Conservation (phyloP, 1,140 invertebrate species). For the Pectinophora gossypiella region DNA sequence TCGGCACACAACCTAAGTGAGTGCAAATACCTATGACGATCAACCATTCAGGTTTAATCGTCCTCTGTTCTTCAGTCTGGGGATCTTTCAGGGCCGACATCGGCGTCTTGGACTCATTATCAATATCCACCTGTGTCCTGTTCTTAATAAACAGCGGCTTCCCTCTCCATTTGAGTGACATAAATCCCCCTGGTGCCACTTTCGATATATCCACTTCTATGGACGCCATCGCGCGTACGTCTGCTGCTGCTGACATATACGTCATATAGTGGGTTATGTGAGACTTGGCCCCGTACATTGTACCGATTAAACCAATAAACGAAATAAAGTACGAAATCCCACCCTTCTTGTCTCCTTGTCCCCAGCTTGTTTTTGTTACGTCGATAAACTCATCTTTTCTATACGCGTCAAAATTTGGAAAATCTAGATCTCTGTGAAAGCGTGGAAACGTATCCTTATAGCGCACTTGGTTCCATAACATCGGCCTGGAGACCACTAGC, state of each 20-base stretch:
- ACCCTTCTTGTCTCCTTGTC: slow-evolving; percentile 41
- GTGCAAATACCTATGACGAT: slow-evolving; percentile 92
- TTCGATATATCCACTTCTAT: slow-evolving; percentile 52
- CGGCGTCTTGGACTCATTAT: slow-evolving; percentile 78
- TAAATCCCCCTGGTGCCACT: slow-evolving; percentile 58
- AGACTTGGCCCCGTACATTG: slow-evolving; percentile 39
- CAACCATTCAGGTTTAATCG: slow-evolving; percentile 83
- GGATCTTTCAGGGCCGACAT: slow-evolving; percentile 84
- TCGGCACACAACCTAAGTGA: slow-evolving; percentile 91
- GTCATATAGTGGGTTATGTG: slow-evolving; percentile 35
- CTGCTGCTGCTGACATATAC: slow-evolving; percentile 46
- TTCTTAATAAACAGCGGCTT: slow-evolving; percentile 90
- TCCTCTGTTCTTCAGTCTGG: slow-evolving; percentile 82
- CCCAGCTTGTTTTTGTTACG: slow-evolving; percentile 40
- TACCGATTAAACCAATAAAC: slow-evolving; percentile 40
- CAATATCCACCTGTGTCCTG: slow-evolving; percentile 83
- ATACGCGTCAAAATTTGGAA: slow-evolving; percentile 51
- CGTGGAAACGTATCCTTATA: slow-evolving; percentile 36
- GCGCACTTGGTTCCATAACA: slow-evolving; percentile 45
- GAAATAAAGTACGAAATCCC: slow-evolving; percentile 41
- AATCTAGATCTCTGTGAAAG: slow-evolving; percentile 48
- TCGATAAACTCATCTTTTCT: slow-evolving; percentile 50
- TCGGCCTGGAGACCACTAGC: no score
- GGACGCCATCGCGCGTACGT: slow-evolving; percentile 49
- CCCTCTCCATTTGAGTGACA: slow-evolving; percentile 89